Evolutionary conservation across 2,113 vertebrate genomes (phyloP).

Genomic region (Rhipidura dahli): DNA sequence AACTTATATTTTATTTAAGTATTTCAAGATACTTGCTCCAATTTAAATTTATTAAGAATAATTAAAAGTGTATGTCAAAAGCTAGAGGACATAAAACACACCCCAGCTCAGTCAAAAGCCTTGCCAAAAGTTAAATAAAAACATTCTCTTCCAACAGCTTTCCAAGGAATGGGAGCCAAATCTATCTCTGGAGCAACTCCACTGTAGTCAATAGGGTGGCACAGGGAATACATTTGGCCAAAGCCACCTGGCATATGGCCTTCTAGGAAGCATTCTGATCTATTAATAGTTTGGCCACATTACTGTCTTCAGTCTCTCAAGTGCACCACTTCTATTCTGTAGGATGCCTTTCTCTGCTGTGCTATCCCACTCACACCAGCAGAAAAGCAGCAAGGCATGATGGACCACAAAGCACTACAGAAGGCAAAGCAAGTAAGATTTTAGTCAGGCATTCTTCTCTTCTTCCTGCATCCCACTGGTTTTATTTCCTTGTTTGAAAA

Average conservation of each 20-base stretch:
- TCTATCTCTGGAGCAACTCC: background rate
- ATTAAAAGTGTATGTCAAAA: conserved; percentile 40
- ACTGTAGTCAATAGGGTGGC: background rate
- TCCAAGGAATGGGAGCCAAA: background rate
- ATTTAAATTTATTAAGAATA: conserved; percentile 53
- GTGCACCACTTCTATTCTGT: background rate
- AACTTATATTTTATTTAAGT: conserved; percentile 17
- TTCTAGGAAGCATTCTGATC: background rate
- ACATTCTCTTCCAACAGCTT: background rate
- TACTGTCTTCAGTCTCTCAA: background rate
- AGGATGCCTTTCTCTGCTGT: background rate
- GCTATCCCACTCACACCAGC: background rate
- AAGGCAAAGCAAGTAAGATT: background rate
- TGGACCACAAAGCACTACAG: background rate
- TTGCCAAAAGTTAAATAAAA: conserved; percentile 47
- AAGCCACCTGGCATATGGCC: background rate
- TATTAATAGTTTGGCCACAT: background rate
- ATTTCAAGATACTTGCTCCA: conserved; percentile 18
- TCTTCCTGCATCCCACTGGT: background rate
- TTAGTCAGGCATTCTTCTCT: background rate
- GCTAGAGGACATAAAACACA: conserved; percentile 12
- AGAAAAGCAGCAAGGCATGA: background rate
- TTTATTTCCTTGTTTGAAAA: conserved; percentile 2
- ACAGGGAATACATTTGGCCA: background rate
- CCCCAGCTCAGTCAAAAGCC: background rate